These are phyloP conservation scores for Perca schrenkii DNA, from an alignment of 2,113 vertebrate genomes.

Conservation along the genomic window DNA sequence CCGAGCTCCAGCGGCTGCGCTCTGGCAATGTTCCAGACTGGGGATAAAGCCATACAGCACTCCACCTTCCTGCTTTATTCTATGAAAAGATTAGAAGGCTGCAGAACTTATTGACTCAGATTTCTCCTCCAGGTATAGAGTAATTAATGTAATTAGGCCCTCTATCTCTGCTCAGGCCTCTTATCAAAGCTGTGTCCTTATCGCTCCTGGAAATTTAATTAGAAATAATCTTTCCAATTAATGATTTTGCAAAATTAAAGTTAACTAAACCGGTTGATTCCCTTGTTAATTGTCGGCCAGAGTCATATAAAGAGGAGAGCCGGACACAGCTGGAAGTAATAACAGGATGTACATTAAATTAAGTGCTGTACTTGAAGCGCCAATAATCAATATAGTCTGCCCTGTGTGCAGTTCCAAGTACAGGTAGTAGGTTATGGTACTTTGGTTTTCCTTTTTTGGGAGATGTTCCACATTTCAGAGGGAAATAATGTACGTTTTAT, in stretches of 20 bases:
- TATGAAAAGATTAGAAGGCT: constrained; percentile 51
- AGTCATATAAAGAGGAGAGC: neutral
- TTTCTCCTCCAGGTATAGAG: constrained; percentile 62
- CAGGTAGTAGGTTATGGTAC: neutral
- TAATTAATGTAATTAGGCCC: constrained; percentile 73
- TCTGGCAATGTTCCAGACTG: constrained; percentile 17
- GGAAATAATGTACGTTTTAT: neutral
- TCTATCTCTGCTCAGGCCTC: constrained; percentile 57
- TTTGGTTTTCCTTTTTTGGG: neutral
- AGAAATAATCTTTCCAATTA: constrained; percentile 71
- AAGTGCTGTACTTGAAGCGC: neutral
- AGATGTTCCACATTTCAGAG: neutral
- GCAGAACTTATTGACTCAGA: constrained; percentile 56
- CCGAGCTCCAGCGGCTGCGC: neutral
- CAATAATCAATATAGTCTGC: neutral
- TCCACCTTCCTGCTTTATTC: constrained; percentile 37
- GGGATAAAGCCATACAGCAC: neutral
- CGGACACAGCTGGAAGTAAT: constrained; percentile 11
- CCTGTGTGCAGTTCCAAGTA: neutral
- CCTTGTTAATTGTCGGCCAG: constrained; percentile 27
- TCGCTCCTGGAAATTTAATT: constrained; percentile 73
- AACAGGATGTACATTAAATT: neutral
- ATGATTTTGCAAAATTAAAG: constrained; percentile 57
- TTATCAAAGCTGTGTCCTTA: constrained; percentile 64
- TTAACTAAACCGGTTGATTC: constrained; percentile 49